These are phyloP conservation scores for Gymnodraco acuticeps DNA, from an alignment of 2,797 vertebrate genomes.

Conservation along the genomic window DNA sequence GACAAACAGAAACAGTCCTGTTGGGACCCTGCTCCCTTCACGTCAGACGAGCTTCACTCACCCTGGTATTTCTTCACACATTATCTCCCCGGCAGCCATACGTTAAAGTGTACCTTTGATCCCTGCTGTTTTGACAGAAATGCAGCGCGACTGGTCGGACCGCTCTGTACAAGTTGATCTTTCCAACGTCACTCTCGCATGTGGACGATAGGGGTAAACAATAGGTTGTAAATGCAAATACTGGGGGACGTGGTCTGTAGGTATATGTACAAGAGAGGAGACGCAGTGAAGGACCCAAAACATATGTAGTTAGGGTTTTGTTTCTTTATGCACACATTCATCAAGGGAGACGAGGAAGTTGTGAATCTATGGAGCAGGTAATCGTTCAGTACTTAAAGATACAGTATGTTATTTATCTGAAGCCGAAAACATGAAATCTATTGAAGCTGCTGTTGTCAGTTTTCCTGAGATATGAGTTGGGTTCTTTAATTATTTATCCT, in stretches of 20 bases:
- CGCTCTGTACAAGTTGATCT: not conserved
- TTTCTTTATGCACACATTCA: not conserved
- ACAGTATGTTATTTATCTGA: not conserved
- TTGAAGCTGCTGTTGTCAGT: not conserved
- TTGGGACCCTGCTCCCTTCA: not conserved
- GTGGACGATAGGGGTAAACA: not conserved
- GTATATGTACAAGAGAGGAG: not conserved
- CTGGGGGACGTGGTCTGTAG: not conserved
- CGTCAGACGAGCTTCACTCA: not conserved
- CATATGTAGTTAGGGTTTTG: not conserved
- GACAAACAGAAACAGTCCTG: not conserved
- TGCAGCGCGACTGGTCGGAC: constrained; percentile 30
- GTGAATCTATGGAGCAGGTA: constrained; percentile 16
- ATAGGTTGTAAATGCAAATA: too few species aligned
- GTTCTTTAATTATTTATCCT: not conserved
- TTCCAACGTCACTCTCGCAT: not conserved
- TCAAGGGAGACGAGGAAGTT: not conserved
- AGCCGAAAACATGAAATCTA: not conserved
- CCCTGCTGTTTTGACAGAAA: constrained; percentile 14
- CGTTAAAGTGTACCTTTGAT: not conserved
- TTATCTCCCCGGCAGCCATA: not conserved
- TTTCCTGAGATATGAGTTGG: not conserved
- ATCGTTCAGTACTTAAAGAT: not conserved
- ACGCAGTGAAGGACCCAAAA: too few species aligned
- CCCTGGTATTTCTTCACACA: not conserved